Evolutionary conservation across 2,888 invertebrate species (phyloP).

Genomic region (Nymphalis urticae): DNA sequence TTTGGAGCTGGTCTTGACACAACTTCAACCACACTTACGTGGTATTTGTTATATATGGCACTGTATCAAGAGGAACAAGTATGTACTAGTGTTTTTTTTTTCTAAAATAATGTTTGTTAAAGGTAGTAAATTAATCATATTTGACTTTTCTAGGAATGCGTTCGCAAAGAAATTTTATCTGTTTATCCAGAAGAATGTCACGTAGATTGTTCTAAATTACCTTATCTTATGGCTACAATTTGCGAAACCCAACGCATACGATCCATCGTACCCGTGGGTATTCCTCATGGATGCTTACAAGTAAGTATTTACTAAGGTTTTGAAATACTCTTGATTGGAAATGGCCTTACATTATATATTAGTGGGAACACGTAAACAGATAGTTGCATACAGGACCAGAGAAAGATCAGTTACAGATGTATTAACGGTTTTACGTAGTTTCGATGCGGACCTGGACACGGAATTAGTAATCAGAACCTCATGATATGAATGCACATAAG

Average conservation of each 20-base stretch:
- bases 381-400: too few species aligned
- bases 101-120: too few species aligned
- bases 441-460: too few species aligned
- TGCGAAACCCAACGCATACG: constrained; percentile 90
- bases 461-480: too few species aligned
- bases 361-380: too few species aligned
- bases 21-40: constrained; percentile 88
- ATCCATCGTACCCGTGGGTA: constrained; percentile 90
- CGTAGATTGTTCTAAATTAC: constrained; percentile 79
- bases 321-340: too few species aligned
- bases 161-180: constrained; percentile 81
- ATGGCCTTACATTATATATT: too few species aligned
- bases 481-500: too few species aligned
- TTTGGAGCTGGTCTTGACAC: constrained; percentile 94
- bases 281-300: constrained; percentile 88
- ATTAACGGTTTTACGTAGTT: too few species aligned
- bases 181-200: constrained; percentile 77
- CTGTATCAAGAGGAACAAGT: constrained; percentile 85
- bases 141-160: constrained; percentile 71
- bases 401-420: too few species aligned
- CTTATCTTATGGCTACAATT: constrained; percentile 87
- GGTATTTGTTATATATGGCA: constrained; percentile 91
- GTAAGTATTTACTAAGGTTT: constrained; percentile 44
- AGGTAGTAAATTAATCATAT: too few species aligned
- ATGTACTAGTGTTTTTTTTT: constrained; percentile 27